Base-by-base conservation (phyloP, 2,113 vertebrate genomes). In the Xenopus laevis region DNA sequence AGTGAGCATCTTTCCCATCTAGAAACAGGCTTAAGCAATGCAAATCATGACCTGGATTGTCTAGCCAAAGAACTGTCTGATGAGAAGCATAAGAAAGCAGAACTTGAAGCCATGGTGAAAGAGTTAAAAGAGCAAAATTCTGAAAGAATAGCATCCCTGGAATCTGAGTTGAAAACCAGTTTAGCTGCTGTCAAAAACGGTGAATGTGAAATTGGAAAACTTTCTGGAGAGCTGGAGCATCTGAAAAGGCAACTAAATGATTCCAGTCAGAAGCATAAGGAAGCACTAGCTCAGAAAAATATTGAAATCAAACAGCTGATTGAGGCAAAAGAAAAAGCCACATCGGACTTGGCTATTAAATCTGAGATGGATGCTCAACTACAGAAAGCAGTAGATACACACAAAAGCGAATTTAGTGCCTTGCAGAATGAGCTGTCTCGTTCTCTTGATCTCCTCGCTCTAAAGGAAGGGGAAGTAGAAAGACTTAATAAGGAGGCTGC, bases 361-460 rank as follows among this genome's bases (percentile, higher is more conserved):
- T 83, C 81, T 0, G 87, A 89, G 62, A 65, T 84, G 18, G 89
- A 91, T 71, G 81, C 65, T 12, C 81, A 85, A 74, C 82, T 92
- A 40, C 87, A 91, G 20, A 89, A 85, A 2, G 17, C 78, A 17
- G 77, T 87, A 65, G 85, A 85, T 0, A 85, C 89, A 59, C 86
- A 87, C 67, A 84, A 85, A 2, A 79, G 79, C 9, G 83, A 89
- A 64, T 71, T 84, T 3, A 72, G 83, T 0, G 10, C 53, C 1
- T 70, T 90, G 5, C 86, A 80, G n/a, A 82, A 85, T 40, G 82
- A 94, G 13, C 80, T 94, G 72, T 83, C 89, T 13, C 81, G 59
- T 4, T 80, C 87, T 4, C 74, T 71, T 20, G 73, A 20, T 1
- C 83, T 84, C n/a, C 58, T 88, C 10, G 83, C 84, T 45, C 78